A percentile compares a stretch with the other conserved stretches of the same genome.
phyloP scores from a whole-genome alignment of 2,888 invertebrate genomes.

The Tachystola acroxantha region DNA sequence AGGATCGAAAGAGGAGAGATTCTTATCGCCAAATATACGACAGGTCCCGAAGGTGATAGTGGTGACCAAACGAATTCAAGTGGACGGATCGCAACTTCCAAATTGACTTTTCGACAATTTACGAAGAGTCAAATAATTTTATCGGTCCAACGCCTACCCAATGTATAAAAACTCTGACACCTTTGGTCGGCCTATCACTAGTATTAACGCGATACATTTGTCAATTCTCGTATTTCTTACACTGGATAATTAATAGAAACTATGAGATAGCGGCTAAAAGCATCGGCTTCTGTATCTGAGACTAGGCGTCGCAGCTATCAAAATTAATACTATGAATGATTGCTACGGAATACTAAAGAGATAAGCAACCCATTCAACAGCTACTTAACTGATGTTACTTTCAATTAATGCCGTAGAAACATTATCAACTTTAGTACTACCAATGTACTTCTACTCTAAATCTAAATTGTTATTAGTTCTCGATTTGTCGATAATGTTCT shows the following conservation, averaged over 20 bases:
- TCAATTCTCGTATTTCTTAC: conserved; percentile 46
- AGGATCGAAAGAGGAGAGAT: conserved; percentile 28
- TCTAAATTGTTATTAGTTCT: conserved; percentile 42
- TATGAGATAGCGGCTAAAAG: conserved; percentile 61
- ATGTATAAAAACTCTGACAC: conserved; percentile 31
- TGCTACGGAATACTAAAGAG: conserved; percentile 20
- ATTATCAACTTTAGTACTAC: conserved; percentile 1
- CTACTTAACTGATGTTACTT: conserved; percentile 23
- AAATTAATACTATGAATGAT: conserved; percentile 72
- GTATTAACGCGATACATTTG: conserved; percentile 46
- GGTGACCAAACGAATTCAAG: conserved; percentile 1
- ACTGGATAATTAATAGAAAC: conserved; percentile 44
- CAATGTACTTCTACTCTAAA: conserved; percentile 11
- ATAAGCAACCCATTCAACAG: conserved; percentile 11
- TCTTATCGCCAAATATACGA: conserved; percentile 46
- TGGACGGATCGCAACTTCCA: too few species aligned
- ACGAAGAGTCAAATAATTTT: too few species aligned
- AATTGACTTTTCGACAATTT: too few species aligned
- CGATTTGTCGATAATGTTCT: conserved; percentile 30
- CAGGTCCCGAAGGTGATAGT: conserved; percentile 21
- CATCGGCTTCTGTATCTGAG: conserved; percentile 64
- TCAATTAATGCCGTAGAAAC: conserved; percentile 9
- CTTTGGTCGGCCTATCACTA: too few species aligned
- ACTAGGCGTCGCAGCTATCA: conserved; percentile 65
- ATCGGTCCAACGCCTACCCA: too few species aligned